Evolutionary conservation across 1,140 invertebrate genomes (phyloP), one percentile per base, ranked within the genome.

Genomic region (Lepidotrigona ventralis): DNA sequence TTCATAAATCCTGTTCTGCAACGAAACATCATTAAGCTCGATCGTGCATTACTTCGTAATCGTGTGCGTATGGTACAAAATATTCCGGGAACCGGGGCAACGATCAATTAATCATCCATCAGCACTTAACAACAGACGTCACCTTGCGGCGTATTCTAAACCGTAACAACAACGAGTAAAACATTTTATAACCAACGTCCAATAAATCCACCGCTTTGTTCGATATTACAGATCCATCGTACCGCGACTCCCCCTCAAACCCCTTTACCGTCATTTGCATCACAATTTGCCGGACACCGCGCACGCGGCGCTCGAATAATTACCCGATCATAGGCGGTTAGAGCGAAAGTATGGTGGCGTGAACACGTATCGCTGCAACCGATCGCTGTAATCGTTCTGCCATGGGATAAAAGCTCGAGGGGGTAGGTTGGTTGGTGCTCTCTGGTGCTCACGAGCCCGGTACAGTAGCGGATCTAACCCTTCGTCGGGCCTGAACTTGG

Each of bases 311-410:
- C 60, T 26, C 11, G 63, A 56, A 76, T 76, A 81, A 81, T 81
- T 81, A 81, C 54, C 33, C 72, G 33, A 66, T 66, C 71, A 64
- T 56, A 56, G 63, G 1, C 21, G 33, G 53, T 71, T 56, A 69
- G 80, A 39, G 33, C 51, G 21, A 72, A 80, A 77, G 53, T 69
- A 70, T 33, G 54, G 53, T 39, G 74, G 33, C 33, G 29, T 19
- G 58, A 23, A 19, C 71, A 17, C 78, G 79, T 79, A 78, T 81
- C 63, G 64, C 63, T 58, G 1, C 64, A 12, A 63, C 19, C 33
- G 78, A 73, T 81, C 83, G 46, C 54, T 29, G 83, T 69, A 82
- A 76, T 81, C 79, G 83, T 82, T 84, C 77, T 60, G 26, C 17
- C 46, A 66, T 80, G 81, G 76, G 81, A 78, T 79, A 79, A 79